Base-by-base conservation (phyloP, 2,113 vertebrate species). In the Perognathus longimembris region DNA sequence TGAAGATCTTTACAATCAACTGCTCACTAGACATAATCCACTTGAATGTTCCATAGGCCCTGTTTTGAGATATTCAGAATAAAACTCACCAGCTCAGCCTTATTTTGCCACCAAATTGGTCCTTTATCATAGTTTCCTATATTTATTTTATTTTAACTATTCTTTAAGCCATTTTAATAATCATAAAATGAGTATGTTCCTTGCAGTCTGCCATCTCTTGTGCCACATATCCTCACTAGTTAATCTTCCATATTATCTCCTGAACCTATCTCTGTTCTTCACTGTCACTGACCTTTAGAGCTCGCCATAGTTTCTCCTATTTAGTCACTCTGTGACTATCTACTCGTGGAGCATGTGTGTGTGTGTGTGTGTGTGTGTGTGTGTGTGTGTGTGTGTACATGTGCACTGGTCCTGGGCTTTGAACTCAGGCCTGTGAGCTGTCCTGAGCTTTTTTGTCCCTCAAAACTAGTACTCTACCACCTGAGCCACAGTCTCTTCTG, bases 151-250 rank as follows among this genome's bases (percentile, higher is more conserved):
- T 80, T 4, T 38, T 77, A 45, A 70, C 50, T 20, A 10, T 45
- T 79, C 57, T 42, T 92, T 50, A 91, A 12, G 8, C n/a, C 14
- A 28, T 40, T 92, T 81, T 69, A 69, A 64, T 64, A 91, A 64
- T 80, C 28, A n/a, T n/a, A 9, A 38, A 18, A 54, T 24, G 40
- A 8, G 17, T 57, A 6, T 64, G 28, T n/a, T 32, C 1, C 12
- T 90, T 64, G 42, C 21, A 32, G 67, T 90, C 26, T 57, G 26
- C 32, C 54, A 28, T 67, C 40, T 84, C 54, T 26, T 8, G 32
- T 63, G 42, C 54, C 34, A 45, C 30, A 78, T 54, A 9, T 3
- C 7, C 30, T 18, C 18, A 6, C 20, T 24, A 32, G 4, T 64
- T 54, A 54, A n/a, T 8, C 28, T 85, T 6, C 2, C n/a, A 10